Evolutionary conservation across 2,888 invertebrate species (phyloP).

Genomic region (Lasioglossum leucozonium): DNA sequence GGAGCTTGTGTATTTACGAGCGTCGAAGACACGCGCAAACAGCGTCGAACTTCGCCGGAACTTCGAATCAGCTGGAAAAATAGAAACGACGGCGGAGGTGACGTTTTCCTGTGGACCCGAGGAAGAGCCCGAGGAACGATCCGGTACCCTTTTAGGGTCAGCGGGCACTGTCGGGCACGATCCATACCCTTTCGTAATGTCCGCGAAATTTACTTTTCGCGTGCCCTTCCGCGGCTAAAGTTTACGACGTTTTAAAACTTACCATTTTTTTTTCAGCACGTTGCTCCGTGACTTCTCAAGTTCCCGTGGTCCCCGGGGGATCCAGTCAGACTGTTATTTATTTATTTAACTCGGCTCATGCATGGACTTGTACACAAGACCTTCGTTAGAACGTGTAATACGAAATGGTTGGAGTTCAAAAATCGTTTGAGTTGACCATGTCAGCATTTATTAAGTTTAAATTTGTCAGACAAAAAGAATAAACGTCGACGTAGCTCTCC

Average conservation of each 20-base stretch:
- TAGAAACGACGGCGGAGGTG: not conserved
- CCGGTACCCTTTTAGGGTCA: slow-evolving; percentile 16
- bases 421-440: too few relatives aligned
- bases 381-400: too few relatives aligned
- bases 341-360: not conserved
- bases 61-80: not conserved
- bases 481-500: too few relatives aligned
- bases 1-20: slow-evolving; percentile 6
- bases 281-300: not conserved
- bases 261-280: not conserved
- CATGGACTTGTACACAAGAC: not conserved
- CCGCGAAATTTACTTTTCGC: slow-evolving; percentile 21
- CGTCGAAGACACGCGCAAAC: not conserved
- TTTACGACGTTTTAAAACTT: not conserved
- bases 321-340: not conserved
- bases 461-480: too few relatives aligned
- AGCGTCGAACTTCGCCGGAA: not conserved
- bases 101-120: not conserved
- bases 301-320: not conserved
- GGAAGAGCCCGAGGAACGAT: not conserved
- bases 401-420: too few relatives aligned
- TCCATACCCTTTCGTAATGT: not conserved
- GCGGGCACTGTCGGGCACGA: not conserved
- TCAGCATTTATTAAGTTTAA: too few relatives aligned
- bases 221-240: not conserved